Evolutionary conservation across 1,140 invertebrate species (phyloP).

Genomic region (Bathynomus jamesi): DNA sequence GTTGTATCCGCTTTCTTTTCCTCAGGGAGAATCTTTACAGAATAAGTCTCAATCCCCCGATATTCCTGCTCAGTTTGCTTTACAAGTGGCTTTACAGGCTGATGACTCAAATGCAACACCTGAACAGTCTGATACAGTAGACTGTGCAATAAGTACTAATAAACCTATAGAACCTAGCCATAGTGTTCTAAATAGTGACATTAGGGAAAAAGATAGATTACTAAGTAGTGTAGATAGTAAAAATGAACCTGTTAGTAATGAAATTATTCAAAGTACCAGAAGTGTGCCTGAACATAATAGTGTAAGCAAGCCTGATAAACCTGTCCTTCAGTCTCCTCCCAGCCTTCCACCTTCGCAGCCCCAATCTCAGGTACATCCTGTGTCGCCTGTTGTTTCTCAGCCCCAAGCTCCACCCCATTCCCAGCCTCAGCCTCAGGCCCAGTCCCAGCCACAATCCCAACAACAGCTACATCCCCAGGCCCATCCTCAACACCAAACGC

Average conservation of each 20-base stretch:
- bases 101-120: too few species aligned
- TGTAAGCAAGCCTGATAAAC: background rate
- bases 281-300: background rate
- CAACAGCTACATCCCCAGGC: too few species aligned
- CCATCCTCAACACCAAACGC: too few species aligned
- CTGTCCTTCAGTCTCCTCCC: background rate
- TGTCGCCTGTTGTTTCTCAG: too few species aligned
- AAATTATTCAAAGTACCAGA: background rate
- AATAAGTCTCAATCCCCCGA: too few species aligned
- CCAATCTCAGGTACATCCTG: too few species aligned
- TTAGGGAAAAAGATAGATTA: background rate
- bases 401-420: background rate
- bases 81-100: too few species aligned
- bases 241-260: background rate
- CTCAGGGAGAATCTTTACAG: too few species aligned
- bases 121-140: background rate
- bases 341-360: background rate
- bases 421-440: too few species aligned
- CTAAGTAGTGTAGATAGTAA: background rate
- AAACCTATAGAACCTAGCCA: background rate
- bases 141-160: background rate
- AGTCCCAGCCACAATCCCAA: too few species aligned
- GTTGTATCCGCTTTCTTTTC: too few species aligned
- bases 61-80: too few species aligned
- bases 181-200: background rate